Evolutionary conservation across 2,888 invertebrate genomes (phyloP), one percentile per base, ranked within the genome.

Genomic region (Morpho helenor): DNA sequence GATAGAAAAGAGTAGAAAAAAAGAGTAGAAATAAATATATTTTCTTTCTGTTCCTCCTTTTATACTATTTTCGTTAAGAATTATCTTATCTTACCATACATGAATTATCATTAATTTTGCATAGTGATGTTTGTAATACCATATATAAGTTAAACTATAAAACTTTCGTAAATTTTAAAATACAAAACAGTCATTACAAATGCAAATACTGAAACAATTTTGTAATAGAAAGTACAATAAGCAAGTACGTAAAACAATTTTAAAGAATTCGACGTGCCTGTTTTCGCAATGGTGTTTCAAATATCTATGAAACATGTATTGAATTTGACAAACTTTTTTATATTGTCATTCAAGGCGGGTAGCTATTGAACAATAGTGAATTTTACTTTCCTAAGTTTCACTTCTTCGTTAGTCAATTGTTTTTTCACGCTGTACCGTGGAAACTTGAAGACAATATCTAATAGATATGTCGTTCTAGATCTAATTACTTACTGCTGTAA

Each of bases 171-270:
- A 3, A 31, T 31, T 31, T 31, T 31, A 31, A 3, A 31, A 31
- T 31, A 31, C 31, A 31, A 31, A 31, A 31, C 31, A 31, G 31
- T 31, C 31, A 31, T 31, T 1, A 31, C 31, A 31, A 31, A 31
- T 31, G 31, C 8, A 49, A 49, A 49, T 7, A n/a, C 10, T 49
- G 16, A 41, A 49, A 16, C 10, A 2, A 10, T 39, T 6, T 22
- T 3, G 50, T 22, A 50, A 22, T 51, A 43, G 50, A 43, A 51
- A 51, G 42, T 23, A 51, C 49, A 72, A 70, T 64, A 68, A 51
- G 65, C 70, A 68, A 68, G 70, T 70, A 69, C 67, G 65, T 65
- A 39, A 40, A 43, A 45, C 45, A 56, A 49, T 61, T 60, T 52
- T 31, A 60, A 55, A 42, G 44, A 56, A 52, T 58, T 57, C 43